Evolutionary conservation across 2,113 vertebrate genomes (phyloP).

Genomic region (Pogona vitticeps): DNA sequence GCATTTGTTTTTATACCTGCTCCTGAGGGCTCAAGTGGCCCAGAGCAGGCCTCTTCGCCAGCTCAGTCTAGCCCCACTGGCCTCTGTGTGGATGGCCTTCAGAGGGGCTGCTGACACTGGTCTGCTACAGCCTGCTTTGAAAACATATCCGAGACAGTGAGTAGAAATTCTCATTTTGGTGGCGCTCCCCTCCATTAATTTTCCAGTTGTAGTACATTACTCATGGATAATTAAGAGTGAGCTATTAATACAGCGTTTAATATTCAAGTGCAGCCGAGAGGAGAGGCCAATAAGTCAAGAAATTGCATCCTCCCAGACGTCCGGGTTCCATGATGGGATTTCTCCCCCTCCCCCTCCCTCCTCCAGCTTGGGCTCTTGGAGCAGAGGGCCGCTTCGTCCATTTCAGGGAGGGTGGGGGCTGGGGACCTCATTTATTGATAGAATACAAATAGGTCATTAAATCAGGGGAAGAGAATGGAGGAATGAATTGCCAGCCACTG

Average conservation of each 20-base stretch:
- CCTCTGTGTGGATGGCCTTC: not conserved
- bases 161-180: conserved; percentile 67
- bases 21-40: too few relatives aligned
- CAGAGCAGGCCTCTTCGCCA: too few relatives aligned
- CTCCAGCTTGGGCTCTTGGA: conserved; percentile 57
- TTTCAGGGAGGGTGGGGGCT: conserved; percentile 39
- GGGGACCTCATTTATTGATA: conserved; percentile 62
- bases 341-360: conserved; percentile 11
- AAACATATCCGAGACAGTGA: conserved; percentile 51
- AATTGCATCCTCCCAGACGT: conserved; percentile 62
- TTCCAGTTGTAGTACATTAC: conserved; percentile 79
- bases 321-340: conserved; percentile 51
- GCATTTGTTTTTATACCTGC: too few relatives aligned
- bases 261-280: conserved; percentile 79
- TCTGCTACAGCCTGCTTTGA: conserved; percentile 47
- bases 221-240: conserved; percentile 84
- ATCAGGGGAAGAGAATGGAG: conserved; percentile 52
- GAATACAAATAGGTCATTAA: conserved; percentile 64
- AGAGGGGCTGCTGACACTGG: not conserved
- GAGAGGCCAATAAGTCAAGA: conserved; percentile 76
- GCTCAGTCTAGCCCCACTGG: not conserved
- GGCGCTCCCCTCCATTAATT: conserved; percentile 82
- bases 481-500: conserved; percentile 53
- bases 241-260: conserved; percentile 84
- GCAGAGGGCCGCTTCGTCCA: conserved; percentile 47